Base-by-base conservation (phyloP, 64 coral and sea anemone species). In the Acropora yongei region DNA sequence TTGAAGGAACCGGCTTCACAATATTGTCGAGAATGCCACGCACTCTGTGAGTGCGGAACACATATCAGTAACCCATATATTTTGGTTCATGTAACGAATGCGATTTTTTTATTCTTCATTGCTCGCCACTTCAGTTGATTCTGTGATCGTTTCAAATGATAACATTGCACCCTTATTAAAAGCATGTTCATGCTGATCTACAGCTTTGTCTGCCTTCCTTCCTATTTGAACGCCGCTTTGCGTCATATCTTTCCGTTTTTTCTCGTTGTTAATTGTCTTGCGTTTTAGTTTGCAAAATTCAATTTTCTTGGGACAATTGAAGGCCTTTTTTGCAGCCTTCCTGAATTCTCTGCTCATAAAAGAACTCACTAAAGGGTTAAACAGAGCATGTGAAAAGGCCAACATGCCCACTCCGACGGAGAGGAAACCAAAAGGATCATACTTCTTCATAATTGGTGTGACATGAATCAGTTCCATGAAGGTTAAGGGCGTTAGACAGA, bases 311-410 rank as follows among this genome's bases (percentile, higher is more conserved):
- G 86, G 39, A 42, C 44, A 76, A 2, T 47, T 58, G 6, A 88
- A 61, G 39, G 75, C 82, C n/a, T 66, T 63, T 43, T 87, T 93
- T 66, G 83, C 80, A 16, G 80, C 91, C 8, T 87, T 83, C 20
- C 91, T 83, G 63, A 93, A 93, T 48, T 82, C 80, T n/a, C 79
- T 76, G 44, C 80, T 78, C 83, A 87, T 79, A 49, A 93, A 87
- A 4, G 80, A 77, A 43, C 71, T 75, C 2, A 87, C 49, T 13
- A 93, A 13, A 9, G 91, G 91, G 55, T 87, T 93, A 9, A 93
- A 50, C 8, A 93, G 69, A 2, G 91, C 74, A 47, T 93, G 80
- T 44, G 16, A 87, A 49, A 93, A 87, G 1, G 83, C 91, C 30
- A 93, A 41, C 57, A 68, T 69, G 12, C 78, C 73, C 17, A 93